Evolutionary conservation across 2,797 vertebrate genomes (phyloP), one percentile per base, ranked within the genome.

Genomic region (Oceanodroma leucorhoa): DNA sequence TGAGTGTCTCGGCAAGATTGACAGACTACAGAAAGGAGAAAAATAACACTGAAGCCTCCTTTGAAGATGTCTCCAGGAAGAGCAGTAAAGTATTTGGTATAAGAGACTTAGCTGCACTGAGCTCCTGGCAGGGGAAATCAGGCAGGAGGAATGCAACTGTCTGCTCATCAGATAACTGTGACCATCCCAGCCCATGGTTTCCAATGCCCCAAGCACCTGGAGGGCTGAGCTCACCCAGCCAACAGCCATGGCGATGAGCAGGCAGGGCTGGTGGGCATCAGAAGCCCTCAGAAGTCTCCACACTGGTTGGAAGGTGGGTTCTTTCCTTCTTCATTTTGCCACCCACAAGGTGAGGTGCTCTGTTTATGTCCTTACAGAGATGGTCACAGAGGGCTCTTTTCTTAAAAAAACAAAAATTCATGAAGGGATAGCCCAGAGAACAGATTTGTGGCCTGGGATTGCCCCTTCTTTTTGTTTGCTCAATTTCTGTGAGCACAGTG

Each of bases 221-320:
- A 6, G 1, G 15, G 38, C 26, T 61, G 23, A 76, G 40, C 11
- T 87, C 8, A 6, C 9, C 17, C 14, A 46, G 32, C 21, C 2
- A 3, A 27, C 22, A 87, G n/a, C 41, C 5, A 1, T 65, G n/a
- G 34, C 61, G 17, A 38, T 48, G 46, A 78, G 9, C 34, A 87
- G 34, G 16, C 20, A 26, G 24, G 10, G 20, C 22, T 82, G 13
- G 5, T 26, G 18, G 8, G 7, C 14, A 57, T 18, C 3, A 2
- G 1, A 13, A 6, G 51, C 8, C 32, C 36, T 71, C 6, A 3
- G 38, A 89, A 87, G 1, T 26, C n/a, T 46, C n/a, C 3, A 1
- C 5, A 15, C 1, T 4, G 2, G 2, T 26, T 40, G 26, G 54
- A 43, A 71, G 11, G 29, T 50, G 5, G 3, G 18, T 1, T 40